Percentiles rank a stretch among this genome's conserved stretches.
Evolutionary conservation across 2,888 invertebrate species (phyloP).

Genomic region (Acleris emargana): DNA sequence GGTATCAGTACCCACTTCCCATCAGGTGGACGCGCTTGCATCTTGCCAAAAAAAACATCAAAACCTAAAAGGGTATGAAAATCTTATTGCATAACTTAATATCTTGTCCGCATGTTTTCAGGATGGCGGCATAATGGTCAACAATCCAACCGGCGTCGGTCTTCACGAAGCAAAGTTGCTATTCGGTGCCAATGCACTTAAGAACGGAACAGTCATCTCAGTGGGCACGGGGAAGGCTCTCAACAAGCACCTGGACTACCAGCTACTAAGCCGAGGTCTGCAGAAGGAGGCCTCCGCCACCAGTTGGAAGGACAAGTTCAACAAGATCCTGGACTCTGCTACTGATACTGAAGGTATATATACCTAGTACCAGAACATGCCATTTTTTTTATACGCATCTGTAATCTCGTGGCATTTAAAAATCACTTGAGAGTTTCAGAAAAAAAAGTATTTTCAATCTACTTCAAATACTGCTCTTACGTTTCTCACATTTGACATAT

Average conservation of each 20-base stretch:
- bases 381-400: no score
- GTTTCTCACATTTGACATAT: no score
- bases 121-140: constrained; percentile 93
- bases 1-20: no score
- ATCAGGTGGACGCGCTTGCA: no score
- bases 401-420: no score
- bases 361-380: no score
- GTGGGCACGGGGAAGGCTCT: constrained; percentile 89
- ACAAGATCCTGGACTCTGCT: constrained; percentile 92
- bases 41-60: no score
- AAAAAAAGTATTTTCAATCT: no score
- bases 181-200: constrained; percentile 90
- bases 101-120: constrained; percentile 44
- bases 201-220: constrained; percentile 88
- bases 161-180: constrained; percentile 93
- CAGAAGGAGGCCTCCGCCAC: constrained; percentile 57
- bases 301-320: constrained; percentile 91
- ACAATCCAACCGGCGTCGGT: constrained; percentile 95
- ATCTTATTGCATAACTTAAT: no score
- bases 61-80: no score
- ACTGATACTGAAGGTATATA: constrained; percentile 92
- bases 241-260: constrained; percentile 61
- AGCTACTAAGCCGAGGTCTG: constrained; percentile 47
- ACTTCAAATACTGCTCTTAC: no score
- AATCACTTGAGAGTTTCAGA: no score